Evolutionary conservation across 2,113 vertebrate species (phyloP).

Genomic region (Phalacrocorax pelagicus): DNA sequence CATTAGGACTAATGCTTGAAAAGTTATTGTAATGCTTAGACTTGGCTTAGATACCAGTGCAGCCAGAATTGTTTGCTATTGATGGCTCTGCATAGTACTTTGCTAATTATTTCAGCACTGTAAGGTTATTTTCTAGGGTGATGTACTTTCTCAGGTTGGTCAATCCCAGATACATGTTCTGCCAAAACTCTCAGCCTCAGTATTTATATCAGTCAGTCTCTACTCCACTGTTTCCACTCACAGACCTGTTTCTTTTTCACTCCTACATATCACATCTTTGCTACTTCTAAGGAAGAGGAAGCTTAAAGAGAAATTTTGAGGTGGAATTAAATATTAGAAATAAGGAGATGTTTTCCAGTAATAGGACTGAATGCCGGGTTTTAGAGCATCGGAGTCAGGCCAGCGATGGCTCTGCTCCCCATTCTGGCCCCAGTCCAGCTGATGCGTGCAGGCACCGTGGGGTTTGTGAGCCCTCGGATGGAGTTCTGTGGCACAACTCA

Average conservation of each 20-base stretch:
- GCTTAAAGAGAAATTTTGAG: not conserved
- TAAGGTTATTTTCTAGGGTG: not conserved
- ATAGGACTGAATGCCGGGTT: fast-evolving
- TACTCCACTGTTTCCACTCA: not conserved
- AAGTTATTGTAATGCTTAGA: not conserved
- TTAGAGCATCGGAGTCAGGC: not conserved
- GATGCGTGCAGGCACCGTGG: not conserved
- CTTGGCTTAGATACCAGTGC: not conserved
- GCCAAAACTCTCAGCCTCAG: not conserved
- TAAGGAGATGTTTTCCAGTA: not conserved
- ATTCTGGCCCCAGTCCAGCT: not conserved
- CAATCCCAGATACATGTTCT: not conserved
- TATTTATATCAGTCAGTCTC: not conserved
- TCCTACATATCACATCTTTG: not conserved
- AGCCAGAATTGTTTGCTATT: not conserved
- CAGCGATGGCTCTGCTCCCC: not conserved
- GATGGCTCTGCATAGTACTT: not conserved
- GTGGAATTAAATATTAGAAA: not conserved
- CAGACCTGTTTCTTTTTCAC: not conserved
- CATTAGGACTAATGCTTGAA: not conserved
- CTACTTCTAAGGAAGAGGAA: not conserved
- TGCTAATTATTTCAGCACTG: not conserved
- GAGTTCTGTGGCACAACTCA: not conserved
- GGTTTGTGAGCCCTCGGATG: not conserved
- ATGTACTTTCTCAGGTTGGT: not conserved